Percentiles rank a stretch among this genome's conserved stretches.
Evolutionary conservation across 2,888 invertebrate species (phyloP).

Genomic region (Trichacis sp.): DNA sequence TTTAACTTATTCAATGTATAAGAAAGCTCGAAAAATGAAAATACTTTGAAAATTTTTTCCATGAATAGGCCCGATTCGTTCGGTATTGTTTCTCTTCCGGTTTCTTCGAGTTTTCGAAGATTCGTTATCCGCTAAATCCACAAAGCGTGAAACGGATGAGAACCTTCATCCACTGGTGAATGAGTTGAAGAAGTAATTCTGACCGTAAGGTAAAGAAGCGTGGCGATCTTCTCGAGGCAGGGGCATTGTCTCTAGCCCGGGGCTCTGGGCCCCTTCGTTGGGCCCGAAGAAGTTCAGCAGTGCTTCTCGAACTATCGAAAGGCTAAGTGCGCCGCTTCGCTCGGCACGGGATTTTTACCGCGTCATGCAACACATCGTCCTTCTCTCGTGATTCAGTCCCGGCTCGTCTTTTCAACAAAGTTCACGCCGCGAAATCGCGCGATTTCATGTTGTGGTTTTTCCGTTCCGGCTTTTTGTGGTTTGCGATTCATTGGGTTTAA

Average conservation of each 20-base stretch:
- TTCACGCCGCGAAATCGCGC: too few relatives aligned
- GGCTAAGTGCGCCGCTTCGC: constrained; percentile 40
- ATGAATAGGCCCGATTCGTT: too few relatives aligned
- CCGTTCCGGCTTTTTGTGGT: too few relatives aligned
- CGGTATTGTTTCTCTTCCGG: too few relatives aligned
- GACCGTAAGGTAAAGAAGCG: constrained; percentile 44
- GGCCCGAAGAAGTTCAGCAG: constrained; percentile 45
- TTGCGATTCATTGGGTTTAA: too few relatives aligned
- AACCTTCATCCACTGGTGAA: constrained; percentile 51
- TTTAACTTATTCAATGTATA: too few relatives aligned
- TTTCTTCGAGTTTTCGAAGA: constrained; percentile 12
- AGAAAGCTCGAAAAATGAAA: too few relatives aligned
- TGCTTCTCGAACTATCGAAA: constrained; percentile 49
- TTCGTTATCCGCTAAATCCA: constrained; percentile 31
- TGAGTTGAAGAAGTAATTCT: constrained; percentile 47
- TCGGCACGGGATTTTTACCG: constrained; percentile 11
- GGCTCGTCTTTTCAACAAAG: too few relatives aligned
- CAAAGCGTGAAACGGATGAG: constrained; percentile 53
- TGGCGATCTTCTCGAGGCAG: constrained; percentile 48
- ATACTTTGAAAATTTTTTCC: too few relatives aligned
- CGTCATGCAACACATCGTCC: not conserved
- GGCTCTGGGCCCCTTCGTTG: constrained; percentile 35
- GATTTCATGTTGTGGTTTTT: too few relatives aligned
- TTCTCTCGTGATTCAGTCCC: not conserved
- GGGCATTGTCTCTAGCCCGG: constrained; percentile 51